Evolutionary conservation across 2,888 invertebrate genomes (phyloP).

Genomic region (Augiades crinisus): DNA sequence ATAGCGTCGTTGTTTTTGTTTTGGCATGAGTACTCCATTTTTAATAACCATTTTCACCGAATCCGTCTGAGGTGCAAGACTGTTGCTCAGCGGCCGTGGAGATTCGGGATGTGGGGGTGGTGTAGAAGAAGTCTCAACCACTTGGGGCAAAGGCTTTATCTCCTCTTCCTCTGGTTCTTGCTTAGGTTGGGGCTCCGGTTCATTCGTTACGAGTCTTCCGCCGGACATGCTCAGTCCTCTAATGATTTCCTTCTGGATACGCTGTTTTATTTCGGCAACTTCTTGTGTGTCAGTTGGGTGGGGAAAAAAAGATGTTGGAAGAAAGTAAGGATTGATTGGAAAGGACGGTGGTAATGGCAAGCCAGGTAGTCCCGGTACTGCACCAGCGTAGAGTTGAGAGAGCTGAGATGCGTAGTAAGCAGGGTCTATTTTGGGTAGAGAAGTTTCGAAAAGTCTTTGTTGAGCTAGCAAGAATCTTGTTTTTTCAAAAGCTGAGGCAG

Average conservation of each 20-base stretch:
- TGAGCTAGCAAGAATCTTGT: conserved; percentile 84
- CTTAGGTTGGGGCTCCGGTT: conserved; percentile 59
- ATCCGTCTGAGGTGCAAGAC: conserved; percentile 72
- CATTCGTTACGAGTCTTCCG: conserved; percentile 81
- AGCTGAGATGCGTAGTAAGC: conserved; percentile 83
- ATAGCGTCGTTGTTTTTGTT: conserved; percentile 94
- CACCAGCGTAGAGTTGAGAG: conserved; percentile 82
- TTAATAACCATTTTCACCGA: conserved; percentile 94
- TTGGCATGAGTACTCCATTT: conserved; percentile 94
- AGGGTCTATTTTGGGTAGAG: conserved; percentile 83
- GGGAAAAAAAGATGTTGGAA: conserved; percentile 80
- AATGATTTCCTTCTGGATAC: conserved; percentile 84
- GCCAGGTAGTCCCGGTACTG: conserved; percentile 77
- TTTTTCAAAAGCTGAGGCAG: conserved; percentile 73
- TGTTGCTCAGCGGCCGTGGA: conserved; percentile 71
- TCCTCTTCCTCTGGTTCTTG: conserved; percentile 79
- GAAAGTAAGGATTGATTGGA: conserved; percentile 84
- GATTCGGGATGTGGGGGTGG: conserved; percentile 68
- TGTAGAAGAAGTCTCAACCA: conserved; percentile 65
- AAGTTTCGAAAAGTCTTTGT: conserved; percentile 84
- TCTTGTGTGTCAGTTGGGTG: conserved; percentile 81
- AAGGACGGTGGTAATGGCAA: conserved; percentile 81
- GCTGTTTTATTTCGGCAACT: conserved; percentile 85
- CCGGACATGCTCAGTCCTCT: conserved; percentile 86
- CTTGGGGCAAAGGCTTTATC: conserved; percentile 68